Percentiles rank a stretch among this genome's conserved stretches.
Conservation (phyloP, 2,888 invertebrate genomes). For the Emesis furor region DNA sequence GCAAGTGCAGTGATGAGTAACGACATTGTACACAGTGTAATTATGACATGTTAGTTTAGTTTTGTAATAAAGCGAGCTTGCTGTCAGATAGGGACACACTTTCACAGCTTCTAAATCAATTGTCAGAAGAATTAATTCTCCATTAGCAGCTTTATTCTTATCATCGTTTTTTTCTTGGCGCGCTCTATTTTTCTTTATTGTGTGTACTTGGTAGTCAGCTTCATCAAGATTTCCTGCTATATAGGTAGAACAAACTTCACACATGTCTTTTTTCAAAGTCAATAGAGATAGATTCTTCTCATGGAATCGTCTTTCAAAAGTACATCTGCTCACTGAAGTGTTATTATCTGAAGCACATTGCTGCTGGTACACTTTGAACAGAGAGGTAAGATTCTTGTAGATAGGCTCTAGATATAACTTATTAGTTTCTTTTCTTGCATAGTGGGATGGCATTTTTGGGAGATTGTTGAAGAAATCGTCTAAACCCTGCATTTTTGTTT, state of each 20-base stretch:
- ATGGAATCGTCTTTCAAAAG: constrained; percentile 2
- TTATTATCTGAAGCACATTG: constrained; percentile 19
- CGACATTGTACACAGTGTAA: constrained; percentile 69
- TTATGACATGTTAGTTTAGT: constrained; percentile 73
- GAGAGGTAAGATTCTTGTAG: constrained; percentile 5
- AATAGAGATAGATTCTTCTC: not conserved
- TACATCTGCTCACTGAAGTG: constrained; percentile 5
- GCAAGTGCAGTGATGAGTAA: constrained; percentile 58
- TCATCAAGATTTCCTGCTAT: not conserved
- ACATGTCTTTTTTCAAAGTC: not conserved
- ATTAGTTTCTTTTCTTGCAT: constrained; percentile 32
- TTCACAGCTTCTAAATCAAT: constrained; percentile 27
- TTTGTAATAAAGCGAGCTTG: constrained; percentile 64
- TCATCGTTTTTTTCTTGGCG: constrained; percentile 69
- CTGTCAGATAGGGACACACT: constrained; percentile 28
- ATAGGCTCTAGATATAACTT: constrained; percentile 26
- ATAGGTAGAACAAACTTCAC: not conserved
- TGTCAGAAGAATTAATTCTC: constrained; percentile 38
- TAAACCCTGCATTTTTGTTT: constrained; percentile 5
- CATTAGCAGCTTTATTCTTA: constrained; percentile 60
- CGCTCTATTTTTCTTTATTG: constrained; percentile 45
- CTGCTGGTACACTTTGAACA: constrained; percentile 18
- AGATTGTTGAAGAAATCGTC: not conserved
- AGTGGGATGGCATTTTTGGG: constrained; percentile 25
- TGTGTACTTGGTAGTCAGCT: no score